phyloP scores from a whole-genome alignment of 2,113 vertebrate species.

The Stigmatopora argus region DNA sequence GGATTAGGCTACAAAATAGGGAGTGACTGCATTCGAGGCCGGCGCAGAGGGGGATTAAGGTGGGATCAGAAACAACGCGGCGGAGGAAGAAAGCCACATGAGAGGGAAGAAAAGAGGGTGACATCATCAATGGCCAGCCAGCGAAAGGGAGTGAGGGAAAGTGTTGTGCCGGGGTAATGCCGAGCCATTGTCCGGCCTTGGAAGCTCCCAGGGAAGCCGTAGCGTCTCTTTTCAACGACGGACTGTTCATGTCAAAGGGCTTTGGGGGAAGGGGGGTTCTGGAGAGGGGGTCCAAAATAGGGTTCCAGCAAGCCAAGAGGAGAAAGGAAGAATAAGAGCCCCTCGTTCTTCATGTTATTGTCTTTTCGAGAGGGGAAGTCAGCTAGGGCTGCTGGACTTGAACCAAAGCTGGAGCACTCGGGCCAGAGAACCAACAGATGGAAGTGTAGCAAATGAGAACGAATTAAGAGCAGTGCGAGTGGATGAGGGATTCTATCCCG shows the following conservation, averaged over 20 bases:
- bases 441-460: slow-evolving; percentile 29
- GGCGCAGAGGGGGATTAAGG: slow-evolving; percentile 34
- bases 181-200: slow-evolving; percentile 48
- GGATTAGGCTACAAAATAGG: slow-evolving; percentile 60
- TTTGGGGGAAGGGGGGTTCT: slow-evolving; percentile 5
- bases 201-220: slow-evolving; percentile 43
- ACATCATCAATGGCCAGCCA: slow-evolving; percentile 43
- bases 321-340: slow-evolving; percentile 19
- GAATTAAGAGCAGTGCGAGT: slow-evolving; percentile 58
- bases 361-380: slow-evolving; percentile 28
- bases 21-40: slow-evolving; percentile 42
- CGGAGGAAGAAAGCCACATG: slow-evolving; percentile 12
- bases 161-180: slow-evolving; percentile 55
- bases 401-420: slow-evolving; percentile 1
- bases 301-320: slow-evolving; percentile 27
- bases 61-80: slow-evolving; percentile 32
- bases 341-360: slow-evolving; percentile 33
- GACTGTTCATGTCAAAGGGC: slow-evolving; percentile 48
- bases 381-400: slow-evolving; percentile 25
- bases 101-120: slow-evolving; percentile 11
- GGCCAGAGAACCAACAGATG: slow-evolving; percentile 44
- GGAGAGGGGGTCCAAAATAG: slow-evolving; percentile 31
- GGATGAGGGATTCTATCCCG: slow-evolving; percentile 60
- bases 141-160: slow-evolving; percentile 19
- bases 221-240: slow-evolving; percentile 45